phyloP scores from a whole-genome alignment of 2,888 invertebrate genomes.

The Drosophila multiciliata region DNA sequence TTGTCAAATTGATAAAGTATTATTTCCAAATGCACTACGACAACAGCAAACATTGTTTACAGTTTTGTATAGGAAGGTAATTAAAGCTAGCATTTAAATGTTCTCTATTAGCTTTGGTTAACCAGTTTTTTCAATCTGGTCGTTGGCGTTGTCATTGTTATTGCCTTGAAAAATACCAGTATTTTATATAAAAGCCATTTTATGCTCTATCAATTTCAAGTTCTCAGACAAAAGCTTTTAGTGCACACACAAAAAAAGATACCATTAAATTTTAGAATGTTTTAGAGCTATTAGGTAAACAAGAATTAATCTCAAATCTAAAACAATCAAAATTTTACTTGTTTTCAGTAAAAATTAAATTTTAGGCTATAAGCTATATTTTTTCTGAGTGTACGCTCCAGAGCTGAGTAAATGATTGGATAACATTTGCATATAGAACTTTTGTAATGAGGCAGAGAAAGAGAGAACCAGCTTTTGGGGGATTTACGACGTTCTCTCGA shows the following conservation, averaged over 20 bases:
- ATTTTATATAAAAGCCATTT: constrained; percentile 30
- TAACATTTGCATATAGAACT: not conserved
- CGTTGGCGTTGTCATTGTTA: constrained; percentile 20
- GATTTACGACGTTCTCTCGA: constrained; percentile 35
- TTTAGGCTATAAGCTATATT: not conserved
- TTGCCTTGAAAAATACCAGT: constrained; percentile 56
- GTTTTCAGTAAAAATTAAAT: not conserved
- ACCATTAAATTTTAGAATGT: not conserved
- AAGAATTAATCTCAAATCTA: not conserved
- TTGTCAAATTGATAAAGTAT: constrained; percentile 1
- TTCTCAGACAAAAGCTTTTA: constrained; percentile 38
- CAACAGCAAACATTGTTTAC: constrained; percentile 15
- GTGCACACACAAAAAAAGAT: constrained; percentile 1
- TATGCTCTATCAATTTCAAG: constrained; percentile 33
- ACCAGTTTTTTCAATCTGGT: constrained; percentile 43
- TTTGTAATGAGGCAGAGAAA: not conserved
- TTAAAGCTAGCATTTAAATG: constrained; percentile 31
- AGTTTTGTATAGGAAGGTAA: constrained; percentile 26
- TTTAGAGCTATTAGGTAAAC: not conserved
- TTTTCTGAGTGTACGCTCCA: not conserved
- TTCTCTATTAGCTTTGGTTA: constrained; percentile 38
- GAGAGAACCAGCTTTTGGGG: constrained; percentile 25
- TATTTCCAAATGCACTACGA: not conserved
- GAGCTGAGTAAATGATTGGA: not conserved
- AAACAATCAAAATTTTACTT: not conserved